Conservation (phyloP, 2,113 vertebrate genomes). For the Poecilia latipinna region DNA sequence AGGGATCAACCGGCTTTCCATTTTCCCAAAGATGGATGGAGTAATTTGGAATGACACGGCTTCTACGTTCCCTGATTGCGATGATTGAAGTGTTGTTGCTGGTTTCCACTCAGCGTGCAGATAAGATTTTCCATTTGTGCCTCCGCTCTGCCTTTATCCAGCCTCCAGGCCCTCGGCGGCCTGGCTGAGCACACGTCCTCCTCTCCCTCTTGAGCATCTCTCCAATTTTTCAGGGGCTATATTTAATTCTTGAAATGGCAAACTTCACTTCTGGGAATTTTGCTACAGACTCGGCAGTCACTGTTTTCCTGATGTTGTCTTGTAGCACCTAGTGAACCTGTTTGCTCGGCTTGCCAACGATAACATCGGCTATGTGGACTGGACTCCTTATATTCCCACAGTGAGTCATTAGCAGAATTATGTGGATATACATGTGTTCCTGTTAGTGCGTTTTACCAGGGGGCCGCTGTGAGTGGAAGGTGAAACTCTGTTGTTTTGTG, state of each 20-base stretch:
- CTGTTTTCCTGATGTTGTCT: slow-evolving; percentile 43
- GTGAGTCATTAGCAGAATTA: slow-evolving; percentile 73
- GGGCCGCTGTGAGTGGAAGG: neutral
- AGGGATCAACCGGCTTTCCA: slow-evolving; percentile 16
- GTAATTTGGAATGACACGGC: slow-evolving; percentile 31
- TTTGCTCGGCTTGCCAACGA: slow-evolving; percentile 93
- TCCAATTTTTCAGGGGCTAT: slow-evolving; percentile 6
- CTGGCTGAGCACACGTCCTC: slow-evolving; percentile 24
- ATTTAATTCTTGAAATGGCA: slow-evolving; percentile 37
- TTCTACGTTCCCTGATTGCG: slow-evolving; percentile 14
- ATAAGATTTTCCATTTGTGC: slow-evolving; percentile 55
- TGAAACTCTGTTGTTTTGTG: slow-evolving; percentile 10
- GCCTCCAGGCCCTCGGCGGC: slow-evolving; percentile 16
- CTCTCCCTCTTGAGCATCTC: slow-evolving; percentile 1
- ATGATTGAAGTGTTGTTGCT: slow-evolving; percentile 44
- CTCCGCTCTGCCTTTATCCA: slow-evolving; percentile 14
- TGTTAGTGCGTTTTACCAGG: slow-evolving; percentile 30
- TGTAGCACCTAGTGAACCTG: slow-evolving; percentile 91
- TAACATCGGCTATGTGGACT: slow-evolving; percentile 94
- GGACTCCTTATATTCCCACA: slow-evolving; percentile 92
- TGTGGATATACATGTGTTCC: slow-evolving; percentile 13
- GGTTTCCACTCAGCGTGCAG: slow-evolving; percentile 36
- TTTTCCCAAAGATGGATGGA: slow-evolving; percentile 25
- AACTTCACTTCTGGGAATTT: slow-evolving; percentile 36
- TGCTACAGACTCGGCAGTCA: slow-evolving; percentile 9